These are phyloP conservation scores for Semotilus atromaculatus DNA, from an alignment of 2,797 vertebrate genomes.

Conservation along the genomic window DNA sequence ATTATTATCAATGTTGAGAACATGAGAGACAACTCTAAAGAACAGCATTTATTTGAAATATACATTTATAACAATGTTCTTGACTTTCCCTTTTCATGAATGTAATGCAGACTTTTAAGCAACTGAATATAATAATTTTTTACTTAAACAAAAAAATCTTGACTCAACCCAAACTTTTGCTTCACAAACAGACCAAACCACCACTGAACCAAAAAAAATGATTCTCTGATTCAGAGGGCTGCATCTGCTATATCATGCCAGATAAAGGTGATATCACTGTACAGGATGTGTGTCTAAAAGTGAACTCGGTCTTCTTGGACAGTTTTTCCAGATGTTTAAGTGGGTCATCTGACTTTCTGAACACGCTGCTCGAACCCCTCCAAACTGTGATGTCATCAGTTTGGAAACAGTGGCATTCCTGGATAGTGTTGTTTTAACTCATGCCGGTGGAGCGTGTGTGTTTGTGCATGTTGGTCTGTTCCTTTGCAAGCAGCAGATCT, in stretches of 20 bases:
- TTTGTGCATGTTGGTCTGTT: background rate
- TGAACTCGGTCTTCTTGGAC: background rate
- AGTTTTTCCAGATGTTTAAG: conserved; percentile 34
- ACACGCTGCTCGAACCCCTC: background rate
- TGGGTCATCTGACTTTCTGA: conserved; percentile 28
- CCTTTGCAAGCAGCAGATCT: background rate
- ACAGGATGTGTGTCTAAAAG: conserved; percentile 9
- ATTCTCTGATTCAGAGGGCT: background rate
- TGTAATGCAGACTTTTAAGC: background rate
- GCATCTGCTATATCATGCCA: background rate
- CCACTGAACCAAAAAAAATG: background rate
- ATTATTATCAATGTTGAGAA: background rate
- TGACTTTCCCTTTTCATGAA: background rate
- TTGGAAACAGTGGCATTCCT: background rate
- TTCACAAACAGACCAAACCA: background rate
- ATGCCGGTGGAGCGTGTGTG: background rate
- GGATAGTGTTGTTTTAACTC: background rate
- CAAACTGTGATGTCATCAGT: conserved; percentile 24
- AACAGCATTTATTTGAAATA: background rate
- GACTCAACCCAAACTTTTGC: background rate
- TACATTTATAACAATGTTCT: background rate
- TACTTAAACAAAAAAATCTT: background rate
- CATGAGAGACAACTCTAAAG: no score
- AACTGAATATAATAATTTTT: background rate
- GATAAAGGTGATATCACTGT: background rate